Conservation (phyloP, 2,113 vertebrate genomes). For the Osmerus eperlanus region DNA sequence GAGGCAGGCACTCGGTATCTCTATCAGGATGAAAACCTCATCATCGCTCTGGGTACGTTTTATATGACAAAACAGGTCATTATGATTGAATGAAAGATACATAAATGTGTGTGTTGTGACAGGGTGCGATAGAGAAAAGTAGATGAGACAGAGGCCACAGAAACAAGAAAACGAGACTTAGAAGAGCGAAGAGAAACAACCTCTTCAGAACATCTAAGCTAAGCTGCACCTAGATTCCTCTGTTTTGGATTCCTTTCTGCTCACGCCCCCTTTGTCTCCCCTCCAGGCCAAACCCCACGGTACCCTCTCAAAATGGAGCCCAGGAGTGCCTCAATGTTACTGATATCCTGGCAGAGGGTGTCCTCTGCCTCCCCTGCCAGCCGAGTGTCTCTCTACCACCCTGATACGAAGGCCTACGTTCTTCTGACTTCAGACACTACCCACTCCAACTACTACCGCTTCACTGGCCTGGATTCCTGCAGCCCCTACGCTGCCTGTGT, state of each 20-base stretch:
- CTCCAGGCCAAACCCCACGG: slow-evolving; percentile 51
- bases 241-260: neutral
- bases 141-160: neutral
- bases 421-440: neutral
- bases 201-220: too few species aligned
- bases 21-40: slow-evolving; percentile 55
- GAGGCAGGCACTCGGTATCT: slow-evolving; percentile 58
- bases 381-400: slow-evolving; percentile 41
- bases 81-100: neutral
- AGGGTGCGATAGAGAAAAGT: neutral
- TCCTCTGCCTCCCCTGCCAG: neutral
- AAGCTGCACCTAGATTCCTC: too few species aligned
- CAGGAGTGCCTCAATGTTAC: slow-evolving; percentile 36
- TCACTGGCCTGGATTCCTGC: slow-evolving; percentile 58
- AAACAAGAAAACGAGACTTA: neutral
- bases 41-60: slow-evolving; percentile 60
- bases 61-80: neutral
- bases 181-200: too few species aligned
- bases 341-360: slow-evolving; percentile 48
- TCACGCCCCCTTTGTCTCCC: neutral
- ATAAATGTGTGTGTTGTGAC: neutral
- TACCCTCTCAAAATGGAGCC: slow-evolving; percentile 48
- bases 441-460: slow-evolving; percentile 32
- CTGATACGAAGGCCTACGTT: slow-evolving; percentile 24
- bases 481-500: slow-evolving; percentile 56